phyloP scores from a whole-genome alignment of 2,797 vertebrate genomes.

The Prunella strophiata region DNA sequence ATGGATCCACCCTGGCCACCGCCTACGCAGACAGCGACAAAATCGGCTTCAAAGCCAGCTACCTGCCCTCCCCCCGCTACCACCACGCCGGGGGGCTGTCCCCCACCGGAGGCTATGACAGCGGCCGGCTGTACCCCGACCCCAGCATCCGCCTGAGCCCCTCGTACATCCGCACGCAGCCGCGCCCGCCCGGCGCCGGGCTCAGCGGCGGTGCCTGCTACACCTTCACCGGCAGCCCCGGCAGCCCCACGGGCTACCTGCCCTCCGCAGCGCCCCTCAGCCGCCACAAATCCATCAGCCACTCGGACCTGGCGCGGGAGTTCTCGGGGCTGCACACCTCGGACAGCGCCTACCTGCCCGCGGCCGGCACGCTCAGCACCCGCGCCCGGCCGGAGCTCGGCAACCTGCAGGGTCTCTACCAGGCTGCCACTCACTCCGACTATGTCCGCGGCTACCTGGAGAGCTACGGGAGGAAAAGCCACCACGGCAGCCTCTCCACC shows the following conservation, averaged over 20 bases:
- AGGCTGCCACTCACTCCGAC: conserved; percentile 69
- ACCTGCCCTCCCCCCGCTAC: conserved; percentile 76
- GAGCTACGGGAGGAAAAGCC: conserved; percentile 74
- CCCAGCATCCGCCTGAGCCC: conserved; percentile 82
- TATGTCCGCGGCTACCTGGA: conserved; percentile 79
- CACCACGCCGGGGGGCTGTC: conserved; percentile 61
- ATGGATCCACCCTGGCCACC: conserved; percentile 77
- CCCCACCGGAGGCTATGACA: conserved; percentile 80
- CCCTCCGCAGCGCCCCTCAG: conserved; percentile 72
- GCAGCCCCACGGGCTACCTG: conserved; percentile 82
- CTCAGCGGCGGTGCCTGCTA: conserved; percentile 83
- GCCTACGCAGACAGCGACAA: conserved; percentile 81
- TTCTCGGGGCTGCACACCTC: conserved; percentile 83
- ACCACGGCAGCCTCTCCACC: conserved; percentile 24
- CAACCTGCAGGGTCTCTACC: conserved; percentile 83
- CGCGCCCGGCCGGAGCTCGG: conserved; percentile 75
- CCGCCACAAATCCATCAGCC: conserved; percentile 90
- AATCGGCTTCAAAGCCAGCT: conserved; percentile 83
- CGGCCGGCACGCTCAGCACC: conserved; percentile 45
- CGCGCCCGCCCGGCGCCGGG: conserved; percentile 72
- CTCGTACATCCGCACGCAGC: conserved; percentile 78
- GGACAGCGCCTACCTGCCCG: conserved; percentile 36
- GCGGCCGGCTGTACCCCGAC: conserved; percentile 81
- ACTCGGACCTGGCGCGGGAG: conserved; percentile 90
- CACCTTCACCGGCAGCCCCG: conserved; percentile 63